A percentile compares a stretch with the other conserved stretches of the same genome.
These are phyloP conservation scores for Sebastes nivosus DNA, from an alignment of 2,797 vertebrate genomes.

Conservation along the genomic window DNA sequence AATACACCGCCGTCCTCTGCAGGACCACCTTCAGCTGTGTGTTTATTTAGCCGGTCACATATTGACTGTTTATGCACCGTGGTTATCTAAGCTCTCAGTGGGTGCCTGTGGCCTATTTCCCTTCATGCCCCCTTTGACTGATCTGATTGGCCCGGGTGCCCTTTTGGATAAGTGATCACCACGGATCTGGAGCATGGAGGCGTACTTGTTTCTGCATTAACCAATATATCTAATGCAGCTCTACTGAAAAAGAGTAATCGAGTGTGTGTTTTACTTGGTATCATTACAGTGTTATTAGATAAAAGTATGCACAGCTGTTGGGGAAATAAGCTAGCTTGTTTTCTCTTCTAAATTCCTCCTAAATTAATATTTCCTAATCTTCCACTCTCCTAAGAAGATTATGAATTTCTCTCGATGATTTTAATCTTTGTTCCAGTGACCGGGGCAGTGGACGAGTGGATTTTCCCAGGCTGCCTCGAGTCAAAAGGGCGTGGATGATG, in stretches of 20 bases:
- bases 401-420: slow-evolving; percentile 31
- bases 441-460: slow-evolving; percentile 26
- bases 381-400: slow-evolving; percentile 43
- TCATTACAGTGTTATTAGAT: not conserved
- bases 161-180: slow-evolving; percentile 49
- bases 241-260: not conserved
- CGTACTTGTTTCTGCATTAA: slow-evolving; percentile 9
- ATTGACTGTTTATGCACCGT: slow-evolving; percentile 66
- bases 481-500: slow-evolving; percentile 9
- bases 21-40: slow-evolving; percentile 48
- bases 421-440: slow-evolving; percentile 32
- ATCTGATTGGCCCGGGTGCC: slow-evolving; percentile 47
- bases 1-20: slow-evolving; percentile 24
- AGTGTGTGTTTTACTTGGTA: not conserved
- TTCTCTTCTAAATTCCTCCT: slow-evolving; percentile 13
- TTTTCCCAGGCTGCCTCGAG: slow-evolving; percentile 35
- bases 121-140: slow-evolving; percentile 47
- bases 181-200: slow-evolving; percentile 33
- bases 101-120: slow-evolving; percentile 66
- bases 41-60: slow-evolving; percentile 24
- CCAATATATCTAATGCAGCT: not conserved
- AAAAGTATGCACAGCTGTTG: slow-evolving; percentile 17
- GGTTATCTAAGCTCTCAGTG: slow-evolving; percentile 66
- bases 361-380: slow-evolving; percentile 57
- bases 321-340: slow-evolving; percentile 39